Conservation (phyloP, 1,140 invertebrate genomes). For the Phymorhynchus buccinoides region DNA sequence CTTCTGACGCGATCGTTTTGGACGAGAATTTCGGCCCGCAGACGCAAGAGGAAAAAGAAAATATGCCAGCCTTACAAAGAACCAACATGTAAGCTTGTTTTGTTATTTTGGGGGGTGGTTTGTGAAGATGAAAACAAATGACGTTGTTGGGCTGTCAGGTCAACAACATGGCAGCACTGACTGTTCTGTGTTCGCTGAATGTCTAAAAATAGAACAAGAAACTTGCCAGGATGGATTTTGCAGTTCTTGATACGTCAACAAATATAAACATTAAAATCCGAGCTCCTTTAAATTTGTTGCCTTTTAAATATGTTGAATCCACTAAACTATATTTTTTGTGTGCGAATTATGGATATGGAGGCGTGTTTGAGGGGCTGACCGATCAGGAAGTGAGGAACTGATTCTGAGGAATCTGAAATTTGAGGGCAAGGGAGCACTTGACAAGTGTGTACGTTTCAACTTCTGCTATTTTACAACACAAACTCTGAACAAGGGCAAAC, state of each 20-base stretch:
- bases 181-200: background rate
- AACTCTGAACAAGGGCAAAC: too few relatives aligned
- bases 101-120: background rate
- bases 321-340: too few relatives aligned
- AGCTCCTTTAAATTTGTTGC: background rate
- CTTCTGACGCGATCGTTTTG: constrained; percentile 69
- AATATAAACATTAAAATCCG: background rate
- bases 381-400: too few relatives aligned
- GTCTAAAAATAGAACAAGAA: constrained; percentile 37
- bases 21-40: constrained; percentile 74
- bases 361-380: too few relatives aligned
- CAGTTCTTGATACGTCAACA: too few relatives aligned
- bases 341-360: too few relatives aligned
- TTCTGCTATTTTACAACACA: too few relatives aligned
- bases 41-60: constrained; percentile 68
- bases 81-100: constrained; percentile 63
- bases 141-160: constrained; percentile 10
- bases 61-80: constrained; percentile 72
- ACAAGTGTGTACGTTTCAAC: too few relatives aligned
- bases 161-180: constrained; percentile 42
- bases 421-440: too few relatives aligned
- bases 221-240: background rate
- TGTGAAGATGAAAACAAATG: constrained; percentile 24
- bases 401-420: too few relatives aligned
- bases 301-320: too few relatives aligned